These are phyloP conservation scores for Corydoras sp. DNA, from an alignment of 2,113 vertebrate genomes.

Conservation along the genomic window DNA sequence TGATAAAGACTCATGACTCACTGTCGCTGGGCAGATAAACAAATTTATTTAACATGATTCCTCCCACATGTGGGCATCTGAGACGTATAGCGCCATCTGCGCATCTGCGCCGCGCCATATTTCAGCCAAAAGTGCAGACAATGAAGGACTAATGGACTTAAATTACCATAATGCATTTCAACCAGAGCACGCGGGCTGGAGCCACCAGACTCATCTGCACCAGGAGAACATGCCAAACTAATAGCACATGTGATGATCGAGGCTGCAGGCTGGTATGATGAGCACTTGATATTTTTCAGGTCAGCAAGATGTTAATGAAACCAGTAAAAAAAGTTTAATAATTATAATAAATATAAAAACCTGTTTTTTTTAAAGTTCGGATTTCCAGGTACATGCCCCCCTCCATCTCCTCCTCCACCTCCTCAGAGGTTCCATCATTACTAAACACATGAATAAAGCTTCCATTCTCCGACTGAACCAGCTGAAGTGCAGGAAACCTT, in stretches of 20 bases:
- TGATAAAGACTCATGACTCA: conserved; percentile 28
- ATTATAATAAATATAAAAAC: no score
- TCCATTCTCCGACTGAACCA: conserved; percentile 40
- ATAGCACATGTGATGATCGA: neutral
- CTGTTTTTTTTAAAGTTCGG: no score
- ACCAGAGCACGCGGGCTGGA: no score
- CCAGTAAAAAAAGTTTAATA: no score
- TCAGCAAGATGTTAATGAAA: no score
- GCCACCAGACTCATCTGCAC: no score
- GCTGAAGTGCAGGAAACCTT: conserved; percentile 46
- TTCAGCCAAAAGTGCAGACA: neutral
- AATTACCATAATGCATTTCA: conserved; percentile 2
- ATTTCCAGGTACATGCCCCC: no score
- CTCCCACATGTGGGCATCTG: conserved; percentile 28
- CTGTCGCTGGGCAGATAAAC: conserved; percentile 1
- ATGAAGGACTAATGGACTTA: neutral
- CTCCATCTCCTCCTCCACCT: no score
- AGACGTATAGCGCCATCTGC: conserved; percentile 18
- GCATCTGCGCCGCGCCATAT: neutral
- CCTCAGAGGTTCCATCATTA: no score
- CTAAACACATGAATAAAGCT: conserved; percentile 10
- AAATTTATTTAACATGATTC: conserved; percentile 22
- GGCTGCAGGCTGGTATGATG: no score
- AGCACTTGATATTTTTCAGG: no score
- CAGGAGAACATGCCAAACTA: neutral